These are phyloP conservation scores for Torymus tubicola DNA, from an alignment of 2,888 invertebrate genomes.

Conservation along the genomic window DNA sequence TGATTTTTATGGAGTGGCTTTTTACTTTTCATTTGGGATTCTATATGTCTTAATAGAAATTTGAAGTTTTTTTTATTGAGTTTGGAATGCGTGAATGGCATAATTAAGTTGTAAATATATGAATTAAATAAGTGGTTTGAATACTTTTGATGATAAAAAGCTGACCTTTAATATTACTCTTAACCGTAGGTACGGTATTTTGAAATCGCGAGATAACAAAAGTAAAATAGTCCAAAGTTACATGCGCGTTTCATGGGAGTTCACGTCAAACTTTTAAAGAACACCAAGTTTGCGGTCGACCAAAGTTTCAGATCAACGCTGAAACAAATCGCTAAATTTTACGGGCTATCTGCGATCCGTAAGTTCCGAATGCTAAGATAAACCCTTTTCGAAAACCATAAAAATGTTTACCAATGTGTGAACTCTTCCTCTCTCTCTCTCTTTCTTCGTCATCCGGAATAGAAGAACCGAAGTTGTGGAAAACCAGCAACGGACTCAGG, in stretches of 20 bases:
- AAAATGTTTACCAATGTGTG: conserved; percentile 30
- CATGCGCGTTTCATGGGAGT: not conserved
- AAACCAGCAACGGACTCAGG: conserved; percentile 56
- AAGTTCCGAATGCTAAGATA: conserved; percentile 20
- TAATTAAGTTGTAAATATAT: too few relatives aligned
- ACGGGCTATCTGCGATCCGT: not conserved
- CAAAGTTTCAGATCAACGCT: conserved; percentile 8
- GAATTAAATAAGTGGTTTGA: too few relatives aligned
- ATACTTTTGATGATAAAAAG: too few relatives aligned
- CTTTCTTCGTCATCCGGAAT: not conserved
- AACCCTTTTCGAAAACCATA: conserved; percentile 17
- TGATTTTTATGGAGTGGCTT: too few relatives aligned
- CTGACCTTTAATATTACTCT: too few relatives aligned
- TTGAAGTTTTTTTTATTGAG: too few relatives aligned
- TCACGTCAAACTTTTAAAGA: conserved; percentile 4
- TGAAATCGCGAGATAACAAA: too few relatives aligned
- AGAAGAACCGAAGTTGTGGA: conserved; percentile 2
- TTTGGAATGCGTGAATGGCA: too few relatives aligned
- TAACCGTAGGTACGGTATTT: too few relatives aligned
- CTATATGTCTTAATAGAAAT: too few relatives aligned
- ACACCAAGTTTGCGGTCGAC: not conserved
- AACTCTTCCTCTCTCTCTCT: conserved; percentile 4
- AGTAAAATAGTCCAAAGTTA: conserved; percentile 2
- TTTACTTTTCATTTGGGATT: too few relatives aligned
- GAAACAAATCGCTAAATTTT: conserved; percentile 28